Percentiles rank a stretch among this genome's conserved stretches.
Conservation (phyloP, 2,797 vertebrate genomes). For the Lepidocolaptes lacrymiger region DNA sequence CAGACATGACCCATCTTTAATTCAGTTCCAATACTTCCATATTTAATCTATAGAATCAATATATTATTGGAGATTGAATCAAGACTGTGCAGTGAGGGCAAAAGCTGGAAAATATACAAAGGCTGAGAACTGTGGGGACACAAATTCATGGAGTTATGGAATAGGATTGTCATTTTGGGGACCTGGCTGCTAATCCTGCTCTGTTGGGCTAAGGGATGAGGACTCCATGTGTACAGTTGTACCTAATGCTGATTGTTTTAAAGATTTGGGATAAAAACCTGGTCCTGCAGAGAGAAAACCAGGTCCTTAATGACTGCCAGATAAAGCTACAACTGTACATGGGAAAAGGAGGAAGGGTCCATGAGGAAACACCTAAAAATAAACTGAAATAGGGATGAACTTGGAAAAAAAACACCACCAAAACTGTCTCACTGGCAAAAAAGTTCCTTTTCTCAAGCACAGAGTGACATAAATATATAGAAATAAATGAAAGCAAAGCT, state of each 20-base stretch:
- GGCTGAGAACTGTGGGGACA: too few species aligned
- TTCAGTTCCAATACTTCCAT: background rate
- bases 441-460: background rate
- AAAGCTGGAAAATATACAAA: background rate
- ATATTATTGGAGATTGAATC: background rate
- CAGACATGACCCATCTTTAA: background rate
- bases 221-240: too few species aligned
- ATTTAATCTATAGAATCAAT: background rate
- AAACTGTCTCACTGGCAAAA: background rate
- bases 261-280: too few species aligned
- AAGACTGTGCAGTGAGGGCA: background rate
- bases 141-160: too few species aligned
- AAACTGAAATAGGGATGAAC: background rate
- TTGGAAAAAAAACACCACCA: background rate
- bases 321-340: background rate
- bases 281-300: too few species aligned
- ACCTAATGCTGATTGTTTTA: too few species aligned
- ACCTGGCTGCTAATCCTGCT: too few species aligned
- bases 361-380: background rate
- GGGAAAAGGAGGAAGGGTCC: background rate
- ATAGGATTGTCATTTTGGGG: too few species aligned
- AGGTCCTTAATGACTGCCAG: background rate
- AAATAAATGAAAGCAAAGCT: background rate
- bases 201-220: too few species aligned
- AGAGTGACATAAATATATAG: rapidly evolving